These are phyloP conservation scores for Agrilus cyanescens DNA, from an alignment of 2,888 invertebrate genomes.

Conservation along the genomic window DNA sequence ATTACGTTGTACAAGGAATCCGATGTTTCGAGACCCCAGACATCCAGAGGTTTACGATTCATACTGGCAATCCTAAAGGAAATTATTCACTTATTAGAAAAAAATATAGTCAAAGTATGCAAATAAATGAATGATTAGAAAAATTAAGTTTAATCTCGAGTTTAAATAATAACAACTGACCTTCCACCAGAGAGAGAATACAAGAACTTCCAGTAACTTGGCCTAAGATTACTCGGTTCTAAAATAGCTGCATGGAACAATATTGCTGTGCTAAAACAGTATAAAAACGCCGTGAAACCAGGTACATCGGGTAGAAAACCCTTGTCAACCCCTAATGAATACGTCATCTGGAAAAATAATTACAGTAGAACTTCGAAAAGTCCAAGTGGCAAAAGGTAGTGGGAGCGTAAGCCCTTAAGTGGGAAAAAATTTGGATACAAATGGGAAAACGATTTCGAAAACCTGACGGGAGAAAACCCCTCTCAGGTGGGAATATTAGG, in stretches of 20 bases:
- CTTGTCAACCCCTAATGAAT: constrained; percentile 54
- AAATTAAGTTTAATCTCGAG: not conserved
- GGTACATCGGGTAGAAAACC: constrained; percentile 55
- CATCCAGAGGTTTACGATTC: constrained; percentile 44
- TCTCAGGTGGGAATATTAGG: too few relatives aligned
- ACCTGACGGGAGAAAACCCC: too few relatives aligned
- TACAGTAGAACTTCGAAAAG: not conserved
- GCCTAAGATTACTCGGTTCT: constrained; percentile 65
- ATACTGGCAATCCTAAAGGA: constrained; percentile 45
- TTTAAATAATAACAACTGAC: constrained; percentile 27
- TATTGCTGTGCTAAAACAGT: constrained; percentile 64
- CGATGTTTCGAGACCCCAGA: constrained; percentile 47
- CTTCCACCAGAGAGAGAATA: constrained; percentile 60
- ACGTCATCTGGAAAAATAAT: constrained; percentile 46
- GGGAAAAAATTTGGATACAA: too few relatives aligned
- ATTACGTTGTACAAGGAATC: constrained; percentile 38
- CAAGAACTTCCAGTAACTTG: constrained; percentile 77
- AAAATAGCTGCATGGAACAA: constrained; percentile 67
- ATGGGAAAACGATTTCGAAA: too few relatives aligned
- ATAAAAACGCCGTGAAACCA: constrained; percentile 58
- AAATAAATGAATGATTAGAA: too few relatives aligned
- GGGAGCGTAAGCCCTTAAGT: too few relatives aligned
- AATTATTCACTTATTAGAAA: not conserved
- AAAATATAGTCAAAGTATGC: not conserved
- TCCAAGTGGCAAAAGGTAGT: not conserved